A percentile compares a stretch with the other conserved stretches of the same genome.
Evolutionary conservation across 2,113 vertebrate genomes (phyloP).

Genomic region (Calonectris borealis): DNA sequence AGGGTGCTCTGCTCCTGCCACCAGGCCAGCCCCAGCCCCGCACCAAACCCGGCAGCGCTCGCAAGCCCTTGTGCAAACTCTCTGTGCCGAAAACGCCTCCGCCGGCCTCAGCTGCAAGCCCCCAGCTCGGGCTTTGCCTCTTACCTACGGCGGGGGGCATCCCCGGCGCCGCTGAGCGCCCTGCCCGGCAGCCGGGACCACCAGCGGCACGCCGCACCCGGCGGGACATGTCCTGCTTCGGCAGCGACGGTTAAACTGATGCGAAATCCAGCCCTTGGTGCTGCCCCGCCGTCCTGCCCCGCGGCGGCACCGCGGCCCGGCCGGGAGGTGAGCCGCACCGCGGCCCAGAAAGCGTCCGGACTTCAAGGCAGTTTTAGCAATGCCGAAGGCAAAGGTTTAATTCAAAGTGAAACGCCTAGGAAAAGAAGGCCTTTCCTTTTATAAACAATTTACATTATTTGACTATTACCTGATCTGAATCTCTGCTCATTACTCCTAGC

Average conservation of each 20-base stretch:
- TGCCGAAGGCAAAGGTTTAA: slow-evolving; percentile 47
- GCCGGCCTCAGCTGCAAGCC: not conserved
- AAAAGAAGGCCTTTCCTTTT: slow-evolving; percentile 51
- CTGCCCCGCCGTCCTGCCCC: not conserved
- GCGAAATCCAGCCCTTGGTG: not conserved
- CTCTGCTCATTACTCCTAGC: slow-evolving; percentile 40
- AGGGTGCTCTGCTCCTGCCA: not conserved
- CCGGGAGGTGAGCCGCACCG: not conserved
- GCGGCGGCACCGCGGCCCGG: not conserved
- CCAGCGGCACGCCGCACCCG: not conserved
- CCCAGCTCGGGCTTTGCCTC: not conserved
- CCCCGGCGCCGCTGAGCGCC: not conserved
- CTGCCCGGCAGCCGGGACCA: not conserved
- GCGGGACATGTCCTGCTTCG: accelerated
- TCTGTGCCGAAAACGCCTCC: accelerated
- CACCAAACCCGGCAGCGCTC: not conserved
- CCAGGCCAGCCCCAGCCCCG: accelerated
- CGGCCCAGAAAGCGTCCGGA: not conserved
- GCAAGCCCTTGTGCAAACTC: not conserved
- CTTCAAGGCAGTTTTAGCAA: slow-evolving; percentile 46
- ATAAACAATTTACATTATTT: slow-evolving; percentile 22
- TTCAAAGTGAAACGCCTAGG: slow-evolving; percentile 21
- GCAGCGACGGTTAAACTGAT: not conserved
- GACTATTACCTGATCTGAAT: slow-evolving; percentile 36
- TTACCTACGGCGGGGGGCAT: accelerated